phyloP scores from a whole-genome alignment of 2,113 vertebrate genomes.

The Leucosticte australis region DNA sequence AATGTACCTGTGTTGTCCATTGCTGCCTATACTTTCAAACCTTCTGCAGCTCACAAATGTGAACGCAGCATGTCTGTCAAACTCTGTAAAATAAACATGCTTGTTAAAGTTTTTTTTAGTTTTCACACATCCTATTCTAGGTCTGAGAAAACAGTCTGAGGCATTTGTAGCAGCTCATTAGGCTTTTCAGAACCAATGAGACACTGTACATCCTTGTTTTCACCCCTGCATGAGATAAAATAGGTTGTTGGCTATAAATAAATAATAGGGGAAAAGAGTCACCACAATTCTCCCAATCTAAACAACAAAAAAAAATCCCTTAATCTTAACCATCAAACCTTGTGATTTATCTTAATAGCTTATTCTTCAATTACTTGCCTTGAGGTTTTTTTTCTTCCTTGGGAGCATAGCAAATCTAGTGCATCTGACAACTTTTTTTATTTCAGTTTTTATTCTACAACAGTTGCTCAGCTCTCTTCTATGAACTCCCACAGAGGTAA shows the following conservation, averaged over 20 bases:
- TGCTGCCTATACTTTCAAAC: background rate
- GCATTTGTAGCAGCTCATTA: background rate
- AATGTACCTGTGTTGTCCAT: background rate
- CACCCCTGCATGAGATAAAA: background rate
- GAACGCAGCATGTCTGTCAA: background rate
- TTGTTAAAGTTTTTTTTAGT: background rate
- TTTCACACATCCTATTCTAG: background rate
- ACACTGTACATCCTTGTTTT: background rate
- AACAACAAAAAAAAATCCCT: background rate
- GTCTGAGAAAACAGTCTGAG: background rate
- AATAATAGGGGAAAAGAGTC: no score
- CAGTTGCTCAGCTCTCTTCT: constrained; percentile 42
- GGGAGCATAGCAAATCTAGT: background rate
- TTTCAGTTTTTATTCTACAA: constrained; percentile 3
- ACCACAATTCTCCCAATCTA: background rate
- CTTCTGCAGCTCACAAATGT: background rate
- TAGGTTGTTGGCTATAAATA: background rate
- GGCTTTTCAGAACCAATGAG: background rate
- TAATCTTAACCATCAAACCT: background rate
- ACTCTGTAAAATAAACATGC: background rate
- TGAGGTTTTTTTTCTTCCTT: background rate
- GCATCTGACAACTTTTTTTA: background rate
- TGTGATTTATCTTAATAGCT: background rate
- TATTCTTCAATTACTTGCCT: background rate
- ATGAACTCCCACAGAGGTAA: constrained; percentile 30